Percentiles rank a stretch among this genome's conserved stretches.
These are phyloP conservation scores for Caenorhabditis plicata DNA, from an alignment of 2,888 invertebrate genomes.

Conservation along the genomic window DNA sequence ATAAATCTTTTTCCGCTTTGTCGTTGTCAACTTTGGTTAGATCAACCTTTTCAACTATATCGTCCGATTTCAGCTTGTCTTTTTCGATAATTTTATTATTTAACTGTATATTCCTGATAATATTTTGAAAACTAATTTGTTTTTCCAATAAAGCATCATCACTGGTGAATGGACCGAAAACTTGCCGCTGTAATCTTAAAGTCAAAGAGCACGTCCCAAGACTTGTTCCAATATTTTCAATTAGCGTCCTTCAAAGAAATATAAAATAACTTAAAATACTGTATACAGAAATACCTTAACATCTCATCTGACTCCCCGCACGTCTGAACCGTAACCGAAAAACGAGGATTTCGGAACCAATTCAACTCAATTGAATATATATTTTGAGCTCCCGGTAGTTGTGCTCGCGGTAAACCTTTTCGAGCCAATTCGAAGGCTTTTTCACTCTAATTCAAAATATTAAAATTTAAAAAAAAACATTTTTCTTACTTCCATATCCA, in stretches of 20 bases:
- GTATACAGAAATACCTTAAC: conserved; percentile 76
- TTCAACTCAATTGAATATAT: conserved; percentile 83
- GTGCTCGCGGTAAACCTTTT: conserved; percentile 80
- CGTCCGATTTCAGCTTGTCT: background rate
- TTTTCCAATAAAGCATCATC: conserved; percentile 79
- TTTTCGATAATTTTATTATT: conserved; percentile 30
- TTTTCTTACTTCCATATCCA: conserved; percentile 73
- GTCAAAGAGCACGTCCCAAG: conserved; percentile 76
- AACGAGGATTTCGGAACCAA: conserved; percentile 80
- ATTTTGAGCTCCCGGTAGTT: conserved; percentile 74
- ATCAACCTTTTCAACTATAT: conserved; percentile 2
- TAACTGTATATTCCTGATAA: conserved; percentile 67
- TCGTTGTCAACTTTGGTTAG: background rate
- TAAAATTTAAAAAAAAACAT: background rate
- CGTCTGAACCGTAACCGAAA: conserved; percentile 83
- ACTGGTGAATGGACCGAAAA: conserved; percentile 77
- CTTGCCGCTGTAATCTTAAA: conserved; percentile 22
- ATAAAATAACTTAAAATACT: background rate
- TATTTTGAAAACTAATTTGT: conserved; percentile 78
- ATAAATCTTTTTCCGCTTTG: conserved; percentile 2
- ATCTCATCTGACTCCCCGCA: conserved; percentile 79
- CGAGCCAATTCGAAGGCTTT: conserved; percentile 85
- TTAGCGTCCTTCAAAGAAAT: conserved; percentile 73
- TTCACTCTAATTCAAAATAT: conserved; percentile 72
- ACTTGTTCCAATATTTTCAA: conserved; percentile 81